phyloP scores from a whole-genome alignment of 2,797 vertebrate genomes.

The Saxicola maurus region DNA sequence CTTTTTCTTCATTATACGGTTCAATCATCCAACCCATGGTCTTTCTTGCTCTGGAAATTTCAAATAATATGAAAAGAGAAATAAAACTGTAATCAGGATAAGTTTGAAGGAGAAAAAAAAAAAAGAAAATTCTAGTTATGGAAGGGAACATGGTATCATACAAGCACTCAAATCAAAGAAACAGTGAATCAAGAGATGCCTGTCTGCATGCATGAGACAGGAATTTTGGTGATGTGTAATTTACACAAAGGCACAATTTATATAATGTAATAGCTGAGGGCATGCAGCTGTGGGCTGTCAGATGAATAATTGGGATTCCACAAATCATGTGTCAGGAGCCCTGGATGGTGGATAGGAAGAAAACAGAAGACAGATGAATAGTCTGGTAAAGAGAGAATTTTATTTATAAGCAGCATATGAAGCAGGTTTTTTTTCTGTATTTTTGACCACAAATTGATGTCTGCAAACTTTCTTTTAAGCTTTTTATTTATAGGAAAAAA shows the following conservation, averaged over 20 bases:
- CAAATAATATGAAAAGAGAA: not conserved
- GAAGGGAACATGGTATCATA: not conserved
- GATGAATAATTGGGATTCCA: constrained; percentile 7
- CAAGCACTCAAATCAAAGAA: constrained; percentile 1
- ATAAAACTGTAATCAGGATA: not conserved
- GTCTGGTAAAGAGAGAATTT: not conserved
- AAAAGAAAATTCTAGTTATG: not conserved
- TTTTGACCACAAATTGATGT: not conserved
- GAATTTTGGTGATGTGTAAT: not conserved
- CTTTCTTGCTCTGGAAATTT: not conserved
- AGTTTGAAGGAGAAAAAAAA: not conserved
- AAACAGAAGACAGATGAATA: constrained; percentile 12
- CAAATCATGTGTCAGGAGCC: not conserved
- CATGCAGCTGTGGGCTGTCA: not conserved
- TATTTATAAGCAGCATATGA: not conserved
- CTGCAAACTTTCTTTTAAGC: not conserved
- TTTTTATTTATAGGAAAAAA: not conserved
- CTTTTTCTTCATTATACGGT: not conserved
- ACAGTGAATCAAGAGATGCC: not conserved
- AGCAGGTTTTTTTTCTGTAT: not conserved
- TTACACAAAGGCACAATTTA: constrained; percentile 9
- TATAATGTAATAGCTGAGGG: not conserved
- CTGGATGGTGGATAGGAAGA: not conserved
- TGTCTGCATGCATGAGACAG: not conserved
- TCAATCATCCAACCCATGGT: not conserved